A percentile compares a stretch with the other conserved stretches of the same genome.
Evolutionary conservation across 2,113 vertebrate genomes (phyloP).

Genomic region (Halcyon malimbica): DNA sequence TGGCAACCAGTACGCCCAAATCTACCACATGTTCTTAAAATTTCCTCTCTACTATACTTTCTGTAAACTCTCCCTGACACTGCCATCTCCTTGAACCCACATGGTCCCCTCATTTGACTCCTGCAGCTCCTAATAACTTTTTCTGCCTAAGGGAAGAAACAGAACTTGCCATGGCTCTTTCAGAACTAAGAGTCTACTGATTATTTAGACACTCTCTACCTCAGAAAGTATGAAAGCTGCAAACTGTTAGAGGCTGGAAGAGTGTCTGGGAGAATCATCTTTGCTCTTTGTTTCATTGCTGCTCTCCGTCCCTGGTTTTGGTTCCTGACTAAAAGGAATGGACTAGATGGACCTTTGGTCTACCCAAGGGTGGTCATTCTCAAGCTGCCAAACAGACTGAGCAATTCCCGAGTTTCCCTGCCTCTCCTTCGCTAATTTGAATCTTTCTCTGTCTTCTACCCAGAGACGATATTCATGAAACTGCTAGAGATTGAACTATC

Average conservation of each 20-base stretch:
- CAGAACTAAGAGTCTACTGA: not conserved
- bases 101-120: not conserved
- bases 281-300: not conserved
- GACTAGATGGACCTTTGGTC: not conserved
- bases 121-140: not conserved
- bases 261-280: not conserved
- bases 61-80: not conserved
- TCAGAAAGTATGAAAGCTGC: not conserved
- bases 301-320: not conserved
- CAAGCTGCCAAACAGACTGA: not conserved
- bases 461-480: not conserved
- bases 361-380: not conserved
- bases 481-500: not conserved
- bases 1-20: not conserved
- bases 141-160: not conserved
- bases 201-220: not conserved
- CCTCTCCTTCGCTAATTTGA: not conserved
- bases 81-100: not conserved
- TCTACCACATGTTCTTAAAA: not conserved
- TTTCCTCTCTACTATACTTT: not conserved
- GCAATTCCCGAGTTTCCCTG: not conserved
- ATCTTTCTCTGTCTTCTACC: not conserved
- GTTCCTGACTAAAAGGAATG: not conserved
- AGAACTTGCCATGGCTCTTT: not conserved
- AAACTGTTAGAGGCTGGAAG: not conserved